phyloP scores from a whole-genome alignment of 1,140 invertebrate genomes.

The Tetraneura akinire region DNA sequence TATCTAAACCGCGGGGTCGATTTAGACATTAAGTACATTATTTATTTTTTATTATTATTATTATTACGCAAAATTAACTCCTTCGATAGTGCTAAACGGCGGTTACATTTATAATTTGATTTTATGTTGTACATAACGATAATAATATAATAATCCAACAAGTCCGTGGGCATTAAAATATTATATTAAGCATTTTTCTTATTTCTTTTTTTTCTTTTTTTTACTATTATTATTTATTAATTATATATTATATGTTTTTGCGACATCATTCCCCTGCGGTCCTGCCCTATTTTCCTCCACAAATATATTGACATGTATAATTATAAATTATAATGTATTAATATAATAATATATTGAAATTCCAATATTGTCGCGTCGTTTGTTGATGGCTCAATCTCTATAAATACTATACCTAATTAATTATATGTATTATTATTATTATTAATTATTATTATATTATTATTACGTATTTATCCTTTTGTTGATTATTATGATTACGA shows the following conservation, averaged over 20 bases:
- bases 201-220: too few relatives aligned
- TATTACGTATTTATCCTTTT: constrained; percentile 6
- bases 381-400: constrained; percentile 47
- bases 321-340: too few relatives aligned
- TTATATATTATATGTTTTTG: constrained; percentile 16
- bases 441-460: constrained; percentile 22
- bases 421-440: constrained; percentile 20
- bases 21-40: too few relatives aligned
- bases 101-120: neutral
- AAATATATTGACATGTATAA: too few relatives aligned
- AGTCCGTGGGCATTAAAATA: constrained; percentile 39
- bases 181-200: constrained; percentile 28
- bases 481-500: neutral
- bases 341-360: too few relatives aligned
- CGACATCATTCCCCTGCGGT: neutral
- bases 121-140: constrained; percentile 48
- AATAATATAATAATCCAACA: neutral
- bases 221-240: neutral
- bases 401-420: neutral
- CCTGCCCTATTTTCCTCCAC: too few relatives aligned
- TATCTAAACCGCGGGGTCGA: too few relatives aligned
- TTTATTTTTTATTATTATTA: too few relatives aligned
- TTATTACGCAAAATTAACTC: too few relatives aligned
- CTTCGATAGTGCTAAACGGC: too few relatives aligned
- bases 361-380: constrained; percentile 48